phyloP scores from a whole-genome alignment of 2,888 invertebrate species.

The Dasysyrphus tricinctus region DNA sequence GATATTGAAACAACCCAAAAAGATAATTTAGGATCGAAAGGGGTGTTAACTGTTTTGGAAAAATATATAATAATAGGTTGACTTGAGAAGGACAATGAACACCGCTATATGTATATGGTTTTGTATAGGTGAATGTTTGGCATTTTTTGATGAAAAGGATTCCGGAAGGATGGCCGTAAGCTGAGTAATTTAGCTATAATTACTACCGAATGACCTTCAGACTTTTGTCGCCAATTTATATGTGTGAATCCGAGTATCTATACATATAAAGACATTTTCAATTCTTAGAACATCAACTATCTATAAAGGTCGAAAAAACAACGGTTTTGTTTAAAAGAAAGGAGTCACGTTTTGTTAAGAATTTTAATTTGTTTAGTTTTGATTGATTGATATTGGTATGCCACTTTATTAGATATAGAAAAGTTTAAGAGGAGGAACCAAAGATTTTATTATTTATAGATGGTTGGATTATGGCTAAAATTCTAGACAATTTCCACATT shows the following conservation, averaged over 20 bases:
- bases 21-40: conserved; percentile 48
- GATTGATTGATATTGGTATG: neutral
- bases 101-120: neutral
- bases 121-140: conserved; percentile 52
- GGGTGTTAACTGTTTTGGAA: conserved; percentile 71
- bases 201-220: conserved; percentile 69
- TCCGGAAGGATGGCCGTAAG: conserved; percentile 31
- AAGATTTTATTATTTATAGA: neutral
- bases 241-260: neutral
- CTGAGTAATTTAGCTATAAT: conserved; percentile 51
- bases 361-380: too few relatives aligned
- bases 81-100: conserved; percentile 9
- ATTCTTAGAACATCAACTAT: conserved; percentile 24
- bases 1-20: conserved; percentile 36
- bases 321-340: neutral
- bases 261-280: neutral
- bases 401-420: neutral
- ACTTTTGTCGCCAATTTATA: conserved; percentile 35
- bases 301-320: neutral
- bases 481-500: neutral
- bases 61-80: conserved; percentile 65
- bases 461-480: neutral
- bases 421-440: neutral
- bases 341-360: neutral
- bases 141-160: conserved; percentile 47